These are phyloP conservation scores for Heliocidaris tuberculata DNA, from an alignment of 35 echinoderm and acorn worm species.

Conservation along the genomic window DNA sequence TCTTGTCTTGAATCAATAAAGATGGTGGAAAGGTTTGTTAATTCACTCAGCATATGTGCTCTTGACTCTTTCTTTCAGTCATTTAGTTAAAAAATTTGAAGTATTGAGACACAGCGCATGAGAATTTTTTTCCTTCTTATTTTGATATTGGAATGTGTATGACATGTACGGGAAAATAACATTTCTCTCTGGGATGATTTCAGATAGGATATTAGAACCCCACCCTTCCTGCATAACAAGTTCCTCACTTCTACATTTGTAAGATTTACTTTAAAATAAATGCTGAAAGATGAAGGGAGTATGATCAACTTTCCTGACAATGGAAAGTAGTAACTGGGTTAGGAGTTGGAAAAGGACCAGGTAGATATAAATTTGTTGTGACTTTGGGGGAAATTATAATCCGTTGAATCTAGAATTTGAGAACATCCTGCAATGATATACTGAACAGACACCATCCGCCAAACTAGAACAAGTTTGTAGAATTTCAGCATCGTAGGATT, in stretches of 20 bases:
- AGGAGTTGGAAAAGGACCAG: no score
- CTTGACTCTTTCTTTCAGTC: background rate
- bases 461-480: background rate
- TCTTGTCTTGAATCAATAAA: conserved; percentile 3
- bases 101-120: background rate
- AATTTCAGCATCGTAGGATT: background rate
- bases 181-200: background rate
- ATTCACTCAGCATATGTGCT: background rate
- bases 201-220: background rate
- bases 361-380: no score
- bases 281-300: no score
- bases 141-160: background rate
- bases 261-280: no score
- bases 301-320: no score
- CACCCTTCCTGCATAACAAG: background rate
- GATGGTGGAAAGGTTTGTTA: background rate
- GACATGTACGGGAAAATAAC: background rate
- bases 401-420: no score
- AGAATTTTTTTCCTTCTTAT: background rate
- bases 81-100: background rate
- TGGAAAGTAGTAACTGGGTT: no score
- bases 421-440: no score
- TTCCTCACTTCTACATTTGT: no score
- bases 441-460: background rate
- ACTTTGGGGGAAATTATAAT: no score